Base-by-base conservation (phyloP, 2,888 invertebrate species). In the Caenorhabditis angaria region DNA sequence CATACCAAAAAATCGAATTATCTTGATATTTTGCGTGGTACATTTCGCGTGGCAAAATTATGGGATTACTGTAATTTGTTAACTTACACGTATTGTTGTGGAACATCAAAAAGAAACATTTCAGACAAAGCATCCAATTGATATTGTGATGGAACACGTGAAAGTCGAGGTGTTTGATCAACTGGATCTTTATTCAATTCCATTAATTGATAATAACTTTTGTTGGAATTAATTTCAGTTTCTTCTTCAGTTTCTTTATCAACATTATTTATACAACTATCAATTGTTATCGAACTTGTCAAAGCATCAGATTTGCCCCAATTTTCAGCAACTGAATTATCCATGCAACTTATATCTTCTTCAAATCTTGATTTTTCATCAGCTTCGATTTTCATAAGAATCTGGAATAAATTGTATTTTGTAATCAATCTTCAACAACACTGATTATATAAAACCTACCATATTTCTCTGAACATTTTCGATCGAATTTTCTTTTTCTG, bases 61-160 rank as follows among this genome's bases (percentile, higher is more conserved):
- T n/a, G 5, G 5, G 32, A 12, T 32, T 32, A 12, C 5, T 5
- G 48, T n/a, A 5, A 48, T 10, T 18, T 22, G 8, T 18, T 32
- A 32, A 56, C 29, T 32, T 32, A 56, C 55, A n/a, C 28, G 32
- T 32, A 25, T 29, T 70, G 59, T 27, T 69, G 68, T n/a, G 75
- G 77, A n/a, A 75, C 69, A 63, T 78, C 77, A 25, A 67, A 75
- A 35, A 72, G 50, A 56, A 75, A 78, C 67, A 72, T 70, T 35
- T 78, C 77, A n/a, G 72, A 72, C 18, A 78, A 65, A 29, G 61
- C 67, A 54, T 78, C 77, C 28, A 78, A 56, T 48, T 78, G 75
- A 60, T 78, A 78, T 59, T 78, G 77, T 54, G 75, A 75, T 20
- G 77, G 77, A 27, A 78, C 72, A 27, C 72, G 64, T 2, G 72